A percentile compares a stretch with the other conserved stretches of the same genome.
Evolutionary conservation across 2,113 vertebrate genomes (phyloP).

Genomic region (Ranitomeya imitator): DNA sequence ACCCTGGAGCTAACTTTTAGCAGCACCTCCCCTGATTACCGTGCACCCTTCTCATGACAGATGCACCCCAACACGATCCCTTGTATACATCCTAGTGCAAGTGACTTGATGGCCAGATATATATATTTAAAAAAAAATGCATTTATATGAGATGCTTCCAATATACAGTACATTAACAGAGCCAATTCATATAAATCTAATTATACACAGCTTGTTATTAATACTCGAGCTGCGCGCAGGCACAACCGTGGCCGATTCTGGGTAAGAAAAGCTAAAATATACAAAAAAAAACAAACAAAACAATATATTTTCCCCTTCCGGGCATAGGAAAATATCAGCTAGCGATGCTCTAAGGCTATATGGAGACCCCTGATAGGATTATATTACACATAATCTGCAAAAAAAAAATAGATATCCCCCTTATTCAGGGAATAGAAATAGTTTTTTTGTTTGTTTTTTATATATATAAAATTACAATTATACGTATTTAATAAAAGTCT

Average conservation of each 20-base stretch:
- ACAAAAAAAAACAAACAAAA: constrained; percentile 64
- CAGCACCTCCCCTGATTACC: background rate
- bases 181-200: constrained; percentile 64
- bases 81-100: constrained; percentile 74
- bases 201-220: constrained; percentile 69
- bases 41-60: background rate
- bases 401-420: constrained; percentile 66
- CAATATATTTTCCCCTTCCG: constrained; percentile 67
- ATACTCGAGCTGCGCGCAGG: constrained; percentile 80
- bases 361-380: constrained; percentile 64
- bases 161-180: constrained; percentile 61
- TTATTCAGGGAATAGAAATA: constrained; percentile 81
- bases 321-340: constrained; percentile 66
- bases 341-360: constrained; percentile 67
- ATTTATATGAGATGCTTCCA: constrained; percentile 64
- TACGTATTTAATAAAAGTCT: constrained; percentile 76
- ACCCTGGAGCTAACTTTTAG: background rate
- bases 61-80: constrained; percentile 62
- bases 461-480: constrained; percentile 67
- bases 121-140: constrained; percentile 42
- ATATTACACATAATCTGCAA: constrained; percentile 77
- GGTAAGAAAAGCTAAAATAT: constrained; percentile 74
- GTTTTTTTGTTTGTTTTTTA: constrained; percentile 57
- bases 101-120: constrained; percentile 58
- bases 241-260: constrained; percentile 88